A percentile compares a stretch with the other conserved stretches of the same genome.
These are phyloP conservation scores for Megastigmus dorsalis DNA, from an alignment of 2,888 invertebrate genomes.

Conservation along the genomic window DNA sequence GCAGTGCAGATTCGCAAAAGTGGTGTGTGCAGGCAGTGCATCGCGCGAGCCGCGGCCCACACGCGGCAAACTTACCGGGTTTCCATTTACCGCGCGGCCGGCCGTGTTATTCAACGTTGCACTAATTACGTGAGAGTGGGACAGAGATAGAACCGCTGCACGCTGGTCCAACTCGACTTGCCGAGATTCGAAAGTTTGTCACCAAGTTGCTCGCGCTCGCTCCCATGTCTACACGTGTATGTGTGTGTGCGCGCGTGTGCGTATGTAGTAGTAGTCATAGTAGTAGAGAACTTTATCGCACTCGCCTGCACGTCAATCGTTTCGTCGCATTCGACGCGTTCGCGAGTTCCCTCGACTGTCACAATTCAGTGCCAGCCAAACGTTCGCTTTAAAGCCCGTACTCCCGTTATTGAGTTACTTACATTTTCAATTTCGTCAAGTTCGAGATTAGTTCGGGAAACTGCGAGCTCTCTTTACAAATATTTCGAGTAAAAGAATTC, in stretches of 20 bases:
- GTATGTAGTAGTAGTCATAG: too few relatives aligned
- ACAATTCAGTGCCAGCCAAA: background rate
- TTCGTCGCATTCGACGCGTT: too few relatives aligned
- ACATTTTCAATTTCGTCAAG: too few relatives aligned
- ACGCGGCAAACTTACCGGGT: background rate
- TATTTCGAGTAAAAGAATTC: too few relatives aligned
- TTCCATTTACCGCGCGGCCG: too few relatives aligned
- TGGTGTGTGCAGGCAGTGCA: too few relatives aligned
- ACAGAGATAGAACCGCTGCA: background rate
- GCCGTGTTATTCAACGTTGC: background rate
- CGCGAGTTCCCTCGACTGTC: background rate
- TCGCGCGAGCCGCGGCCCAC: background rate
- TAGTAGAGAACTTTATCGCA: background rate
- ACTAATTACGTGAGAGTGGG: conserved; percentile 9
- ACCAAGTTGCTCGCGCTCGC: background rate
- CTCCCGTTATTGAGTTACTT: background rate
- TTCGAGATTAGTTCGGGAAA: too few relatives aligned
- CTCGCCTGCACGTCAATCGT: background rate
- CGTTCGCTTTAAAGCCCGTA: background rate
- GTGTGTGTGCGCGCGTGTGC: too few relatives aligned
- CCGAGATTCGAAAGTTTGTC: conserved; percentile 1
- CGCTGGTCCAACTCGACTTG: background rate
- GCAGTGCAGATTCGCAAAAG: too few relatives aligned
- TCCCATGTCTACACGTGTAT: too few relatives aligned
- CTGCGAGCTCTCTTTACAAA: too few relatives aligned